These are phyloP conservation scores for Zaprionus taronus DNA, from an alignment of 1,140 invertebrate genomes.

Conservation along the genomic window DNA sequence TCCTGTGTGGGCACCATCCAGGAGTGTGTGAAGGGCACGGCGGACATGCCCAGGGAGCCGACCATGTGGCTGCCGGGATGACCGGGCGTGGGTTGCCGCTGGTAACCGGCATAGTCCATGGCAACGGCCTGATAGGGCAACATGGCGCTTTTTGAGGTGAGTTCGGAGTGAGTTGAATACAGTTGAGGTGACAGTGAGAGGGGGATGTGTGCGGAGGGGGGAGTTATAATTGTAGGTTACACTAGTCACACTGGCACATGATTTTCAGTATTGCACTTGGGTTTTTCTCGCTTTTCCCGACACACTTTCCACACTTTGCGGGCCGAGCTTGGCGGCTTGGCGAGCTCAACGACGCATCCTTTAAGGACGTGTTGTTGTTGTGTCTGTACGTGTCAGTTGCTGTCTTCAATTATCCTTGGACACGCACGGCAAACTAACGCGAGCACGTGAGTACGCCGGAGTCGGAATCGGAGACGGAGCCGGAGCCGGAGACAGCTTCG, in stretches of 20 bases:
- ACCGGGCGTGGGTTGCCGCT: constrained; percentile 89
- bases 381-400: constrained; percentile 64
- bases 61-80: constrained; percentile 85
- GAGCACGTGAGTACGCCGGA: background rate
- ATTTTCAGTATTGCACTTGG: constrained; percentile 63
- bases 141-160: constrained; percentile 85
- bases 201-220: background rate
- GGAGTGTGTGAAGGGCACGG: constrained; percentile 93
- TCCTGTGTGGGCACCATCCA: constrained; percentile 95
- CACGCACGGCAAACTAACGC: constrained; percentile 46
- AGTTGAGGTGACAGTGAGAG: background rate
- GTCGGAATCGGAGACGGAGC: constrained; percentile 42
- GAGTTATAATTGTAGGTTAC: constrained; percentile 2
- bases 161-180: background rate
- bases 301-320: constrained; percentile 22
- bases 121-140: constrained; percentile 94
- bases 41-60: constrained; percentile 86
- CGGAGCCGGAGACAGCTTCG: constrained; percentile 43
- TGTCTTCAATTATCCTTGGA: constrained; percentile 74
- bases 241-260: constrained; percentile 59
- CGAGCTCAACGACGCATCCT: constrained; percentile 72
- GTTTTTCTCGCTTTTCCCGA: constrained; percentile 34
- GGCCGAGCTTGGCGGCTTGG: background rate
- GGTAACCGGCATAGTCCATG: constrained; percentile 94
- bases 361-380: constrained; percentile 28